Conservation (phyloP, 2,113 vertebrate species). For the Pituophis catenifer region DNA sequence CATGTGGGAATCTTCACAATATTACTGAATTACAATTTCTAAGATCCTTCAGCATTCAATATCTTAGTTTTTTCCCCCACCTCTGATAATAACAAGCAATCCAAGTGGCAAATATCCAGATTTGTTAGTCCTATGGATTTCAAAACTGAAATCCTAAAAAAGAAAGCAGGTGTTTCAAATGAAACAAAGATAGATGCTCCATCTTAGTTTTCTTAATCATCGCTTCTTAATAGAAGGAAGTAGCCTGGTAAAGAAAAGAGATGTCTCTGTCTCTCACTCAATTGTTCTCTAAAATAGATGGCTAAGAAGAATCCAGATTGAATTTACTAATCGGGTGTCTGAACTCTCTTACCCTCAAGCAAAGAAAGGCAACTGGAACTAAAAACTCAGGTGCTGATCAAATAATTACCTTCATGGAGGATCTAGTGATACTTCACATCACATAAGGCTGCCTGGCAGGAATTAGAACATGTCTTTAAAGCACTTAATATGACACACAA, state of each 20-base stretch:
- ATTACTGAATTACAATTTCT: background rate
- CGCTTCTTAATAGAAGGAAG: background rate
- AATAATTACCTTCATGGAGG: background rate
- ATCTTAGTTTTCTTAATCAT: background rate
- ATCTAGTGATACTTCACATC: background rate
- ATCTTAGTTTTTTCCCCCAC: background rate
- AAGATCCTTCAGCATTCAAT: background rate
- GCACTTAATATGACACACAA: background rate
- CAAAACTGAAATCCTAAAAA: background rate
- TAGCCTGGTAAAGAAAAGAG: background rate
- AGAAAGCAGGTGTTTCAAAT: background rate
- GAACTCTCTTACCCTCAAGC: background rate
- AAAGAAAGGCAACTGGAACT: background rate
- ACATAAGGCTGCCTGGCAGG: background rate
- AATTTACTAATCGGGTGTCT: background rate
- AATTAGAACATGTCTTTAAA: background rate
- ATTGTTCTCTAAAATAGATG: background rate
- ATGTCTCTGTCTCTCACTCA: background rate
- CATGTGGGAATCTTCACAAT: background rate
- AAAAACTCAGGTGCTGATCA: slow-evolving; percentile 1
- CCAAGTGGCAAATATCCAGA: background rate
- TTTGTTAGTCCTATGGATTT: background rate
- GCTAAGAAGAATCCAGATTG: background rate
- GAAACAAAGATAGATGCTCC: background rate
- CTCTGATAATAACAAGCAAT: background rate